Evolutionary conservation across 2,888 invertebrate genomes (phyloP).

Genomic region (Xestobium rufovillosum): DNA sequence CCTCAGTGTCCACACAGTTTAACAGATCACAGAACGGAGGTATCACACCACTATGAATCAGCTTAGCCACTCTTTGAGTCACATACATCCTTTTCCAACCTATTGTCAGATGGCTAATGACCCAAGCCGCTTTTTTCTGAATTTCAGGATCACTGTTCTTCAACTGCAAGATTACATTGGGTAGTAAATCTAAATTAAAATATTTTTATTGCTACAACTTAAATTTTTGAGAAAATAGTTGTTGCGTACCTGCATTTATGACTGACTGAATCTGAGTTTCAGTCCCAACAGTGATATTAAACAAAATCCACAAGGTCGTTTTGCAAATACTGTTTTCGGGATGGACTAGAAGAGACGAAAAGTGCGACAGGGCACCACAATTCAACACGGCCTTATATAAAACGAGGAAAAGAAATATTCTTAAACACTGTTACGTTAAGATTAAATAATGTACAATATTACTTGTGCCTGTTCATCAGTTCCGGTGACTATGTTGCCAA

Average conservation of each 20-base stretch:
- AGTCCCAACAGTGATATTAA: conserved; percentile 99
- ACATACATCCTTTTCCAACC: conserved; percentile 93
- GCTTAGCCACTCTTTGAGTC: no score
- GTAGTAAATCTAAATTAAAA: conserved; percentile 85
- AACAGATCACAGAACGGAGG: conserved; percentile 94
- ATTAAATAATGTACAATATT: conserved; percentile 4
- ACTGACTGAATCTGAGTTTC: conserved; percentile 68
- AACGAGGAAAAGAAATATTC: not conserved
- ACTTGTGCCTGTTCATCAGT: conserved; percentile 97
- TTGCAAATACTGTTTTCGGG: conserved; percentile 98
- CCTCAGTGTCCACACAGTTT: conserved; percentile 90
- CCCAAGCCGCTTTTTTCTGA: conserved; percentile 99
- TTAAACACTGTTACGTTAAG: no score
- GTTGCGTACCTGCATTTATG: conserved; percentile 38
- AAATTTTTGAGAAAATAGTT: not conserved
- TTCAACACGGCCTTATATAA: conserved; percentile 66
- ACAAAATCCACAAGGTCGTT: conserved; percentile 98
- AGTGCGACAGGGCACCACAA: conserved; percentile 89
- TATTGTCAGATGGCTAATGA: conserved; percentile 96
- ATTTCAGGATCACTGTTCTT: conserved; percentile 92
- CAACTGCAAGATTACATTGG: conserved; percentile 90
- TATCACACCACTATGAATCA: conserved; percentile 87
- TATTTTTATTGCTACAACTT: no score
- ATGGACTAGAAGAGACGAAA: conserved; percentile 86
- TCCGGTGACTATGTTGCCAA: conserved; percentile 98